A percentile compares a stretch with the other conserved stretches of the same genome.
Conservation (phyloP, 2,797 vertebrate species). For the Delichon dasypus region DNA sequence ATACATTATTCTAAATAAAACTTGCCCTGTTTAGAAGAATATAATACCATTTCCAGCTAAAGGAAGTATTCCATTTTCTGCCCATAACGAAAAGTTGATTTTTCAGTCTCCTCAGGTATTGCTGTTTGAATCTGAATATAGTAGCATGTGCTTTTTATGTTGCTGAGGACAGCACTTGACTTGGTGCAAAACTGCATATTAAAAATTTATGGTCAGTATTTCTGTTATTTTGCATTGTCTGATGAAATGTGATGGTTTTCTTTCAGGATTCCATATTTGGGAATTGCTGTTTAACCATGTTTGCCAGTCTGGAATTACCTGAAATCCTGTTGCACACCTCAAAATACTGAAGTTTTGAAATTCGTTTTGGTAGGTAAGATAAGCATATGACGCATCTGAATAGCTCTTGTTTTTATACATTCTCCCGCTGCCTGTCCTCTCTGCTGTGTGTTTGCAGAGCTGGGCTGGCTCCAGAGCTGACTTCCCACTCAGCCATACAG, state of each 20-base stretch:
- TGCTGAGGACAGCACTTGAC: neutral
- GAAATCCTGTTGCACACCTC: conserved; percentile 48
- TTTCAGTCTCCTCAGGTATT: neutral
- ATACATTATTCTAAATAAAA: neutral
- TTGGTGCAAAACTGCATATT: neutral
- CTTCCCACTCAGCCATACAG: rapidly evolving
- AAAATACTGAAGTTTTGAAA: conserved; percentile 33
- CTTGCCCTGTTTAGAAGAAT: neutral
- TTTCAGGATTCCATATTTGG: conserved; percentile 54
- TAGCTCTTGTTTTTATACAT: neutral
- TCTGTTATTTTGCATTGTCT: neutral
- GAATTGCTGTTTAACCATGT: conserved; percentile 62
- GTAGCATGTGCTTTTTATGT: neutral
- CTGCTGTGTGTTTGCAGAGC: neutral
- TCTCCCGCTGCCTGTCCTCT: neutral
- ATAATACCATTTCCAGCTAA: neutral
- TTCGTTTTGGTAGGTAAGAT: conserved; percentile 63
- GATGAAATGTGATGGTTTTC: neutral
- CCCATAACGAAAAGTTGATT: neutral
- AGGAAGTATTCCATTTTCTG: neutral
- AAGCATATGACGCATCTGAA: neutral
- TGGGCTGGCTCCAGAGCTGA: neutral
- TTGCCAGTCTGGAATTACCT: conserved; percentile 55
- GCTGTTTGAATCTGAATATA: neutral
- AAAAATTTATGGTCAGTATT: neutral